Conservation (phyloP, 23 tunicate species). For the Trididemnum nubilum region DNA sequence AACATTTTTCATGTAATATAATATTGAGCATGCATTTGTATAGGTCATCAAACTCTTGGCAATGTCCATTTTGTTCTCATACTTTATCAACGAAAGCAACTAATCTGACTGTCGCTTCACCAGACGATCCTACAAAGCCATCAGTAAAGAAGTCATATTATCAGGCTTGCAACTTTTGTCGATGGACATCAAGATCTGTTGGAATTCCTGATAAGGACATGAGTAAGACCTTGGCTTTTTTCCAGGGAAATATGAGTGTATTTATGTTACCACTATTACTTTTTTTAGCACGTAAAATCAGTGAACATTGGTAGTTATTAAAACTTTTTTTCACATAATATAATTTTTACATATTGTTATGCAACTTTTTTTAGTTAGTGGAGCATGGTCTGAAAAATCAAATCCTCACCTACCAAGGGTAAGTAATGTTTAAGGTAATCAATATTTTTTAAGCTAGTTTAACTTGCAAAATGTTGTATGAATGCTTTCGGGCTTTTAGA, state of each 20-base stretch:
- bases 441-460: background rate
- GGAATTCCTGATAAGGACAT: conserved; percentile 82
- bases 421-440: background rate
- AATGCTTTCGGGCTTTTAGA: too few relatives aligned
- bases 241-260: too few relatives aligned
- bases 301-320: too few relatives aligned
- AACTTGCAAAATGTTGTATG: too few relatives aligned
- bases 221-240: too few relatives aligned
- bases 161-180: conserved; percentile 70
- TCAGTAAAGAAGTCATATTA: conserved; percentile 58
- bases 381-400: conserved; percentile 71
- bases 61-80: conserved; percentile 79
- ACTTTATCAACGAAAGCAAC: conserved; percentile 51
- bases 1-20: too few relatives aligned
- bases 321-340: too few relatives aligned
- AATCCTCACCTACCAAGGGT: conserved; percentile 47
- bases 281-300: too few relatives aligned
- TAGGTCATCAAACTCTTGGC: conserved; percentile 67
- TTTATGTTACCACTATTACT: too few relatives aligned
- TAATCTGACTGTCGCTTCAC: conserved; percentile 35
- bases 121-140: conserved; percentile 58
- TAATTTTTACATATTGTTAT: too few relatives aligned
- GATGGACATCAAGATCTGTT: conserved; percentile 72
- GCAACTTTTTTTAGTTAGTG: conserved; percentile 57
- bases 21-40: background rate